phyloP scores from a whole-genome alignment of 2,888 invertebrate species.

The Lepidonotus clava region DNA sequence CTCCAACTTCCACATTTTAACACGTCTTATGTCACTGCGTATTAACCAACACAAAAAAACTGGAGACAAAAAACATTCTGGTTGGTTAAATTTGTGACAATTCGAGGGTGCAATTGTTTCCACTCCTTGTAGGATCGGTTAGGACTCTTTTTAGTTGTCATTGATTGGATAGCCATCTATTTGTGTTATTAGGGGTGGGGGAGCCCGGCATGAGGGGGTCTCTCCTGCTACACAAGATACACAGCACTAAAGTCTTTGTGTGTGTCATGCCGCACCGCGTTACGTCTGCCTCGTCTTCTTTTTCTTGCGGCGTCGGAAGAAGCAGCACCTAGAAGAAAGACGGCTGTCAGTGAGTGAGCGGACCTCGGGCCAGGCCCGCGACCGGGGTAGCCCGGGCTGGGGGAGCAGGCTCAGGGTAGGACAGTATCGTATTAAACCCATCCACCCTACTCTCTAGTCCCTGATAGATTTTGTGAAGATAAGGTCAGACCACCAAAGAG shows the following conservation, averaged over 20 bases:
- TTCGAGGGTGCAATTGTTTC: constrained; percentile 20
- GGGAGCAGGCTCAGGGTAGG: neutral
- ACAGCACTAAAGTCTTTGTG: constrained; percentile 20
- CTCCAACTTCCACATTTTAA: constrained; percentile 50
- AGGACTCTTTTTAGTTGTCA: too few relatives aligned
- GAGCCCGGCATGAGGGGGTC: constrained; percentile 8
- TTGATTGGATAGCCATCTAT: too few relatives aligned
- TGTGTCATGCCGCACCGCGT: constrained; percentile 49
- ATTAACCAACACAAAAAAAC: constrained; percentile 6
- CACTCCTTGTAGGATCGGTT: neutral
- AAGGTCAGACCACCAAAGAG: too few relatives aligned
- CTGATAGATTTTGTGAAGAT: too few relatives aligned
- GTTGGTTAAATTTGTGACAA: constrained; percentile 20
- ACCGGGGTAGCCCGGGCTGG: neutral
- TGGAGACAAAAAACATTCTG: neutral
- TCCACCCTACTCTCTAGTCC: too few relatives aligned
- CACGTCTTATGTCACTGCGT: neutral
- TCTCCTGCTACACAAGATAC: constrained; percentile 19
- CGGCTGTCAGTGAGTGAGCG: constrained; percentile 13
- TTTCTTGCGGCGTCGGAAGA: constrained; percentile 99
- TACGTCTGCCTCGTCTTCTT: constrained; percentile 91
- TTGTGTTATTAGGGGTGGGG: neutral
- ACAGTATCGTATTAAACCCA: too few relatives aligned
- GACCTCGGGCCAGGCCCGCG: neutral
- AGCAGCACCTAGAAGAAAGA: constrained; percentile 90